A percentile compares a stretch with the other conserved stretches of the same genome.
Conservation (phyloP, 2,888 invertebrate genomes). For the Linyphia triangularis region DNA sequence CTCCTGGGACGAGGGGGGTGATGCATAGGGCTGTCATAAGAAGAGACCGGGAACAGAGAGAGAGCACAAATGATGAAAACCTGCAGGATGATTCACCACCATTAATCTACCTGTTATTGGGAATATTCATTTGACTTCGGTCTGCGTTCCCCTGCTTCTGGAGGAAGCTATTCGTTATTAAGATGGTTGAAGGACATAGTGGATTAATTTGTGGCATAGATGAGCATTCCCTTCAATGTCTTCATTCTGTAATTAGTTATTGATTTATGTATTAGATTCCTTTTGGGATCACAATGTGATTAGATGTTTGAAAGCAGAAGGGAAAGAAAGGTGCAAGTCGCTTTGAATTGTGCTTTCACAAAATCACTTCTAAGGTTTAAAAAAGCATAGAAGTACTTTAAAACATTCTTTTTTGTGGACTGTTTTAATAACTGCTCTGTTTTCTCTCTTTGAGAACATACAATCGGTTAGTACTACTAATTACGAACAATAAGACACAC, state of each 20-base stretch:
- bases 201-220: background rate
- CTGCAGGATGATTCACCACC: slow-evolving; percentile 23
- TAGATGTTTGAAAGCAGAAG: no score
- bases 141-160: background rate
- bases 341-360: background rate
- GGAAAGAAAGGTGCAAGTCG: background rate
- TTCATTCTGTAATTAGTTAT: background rate
- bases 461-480: no score
- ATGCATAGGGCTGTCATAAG: slow-evolving; percentile 38
- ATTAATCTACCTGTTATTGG: slow-evolving; percentile 51
- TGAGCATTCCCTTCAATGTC: background rate
- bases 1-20: background rate
- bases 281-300: background rate
- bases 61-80: slow-evolving; percentile 40
- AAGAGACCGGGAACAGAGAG: background rate
- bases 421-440: no score
- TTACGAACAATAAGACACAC: no score
- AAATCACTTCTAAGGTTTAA: background rate
- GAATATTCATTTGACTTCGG: slow-evolving; percentile 28
- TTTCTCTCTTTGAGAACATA: no score
- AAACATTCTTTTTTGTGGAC: background rate
- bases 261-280: background rate
- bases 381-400: background rate
- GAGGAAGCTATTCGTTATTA: background rate
- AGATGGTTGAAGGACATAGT: background rate